Evolutionary conservation across 37 sponge, comb jelly and placozoan species (phyloP).

Genomic region (Chondrilla cf. caribensis): DNA sequence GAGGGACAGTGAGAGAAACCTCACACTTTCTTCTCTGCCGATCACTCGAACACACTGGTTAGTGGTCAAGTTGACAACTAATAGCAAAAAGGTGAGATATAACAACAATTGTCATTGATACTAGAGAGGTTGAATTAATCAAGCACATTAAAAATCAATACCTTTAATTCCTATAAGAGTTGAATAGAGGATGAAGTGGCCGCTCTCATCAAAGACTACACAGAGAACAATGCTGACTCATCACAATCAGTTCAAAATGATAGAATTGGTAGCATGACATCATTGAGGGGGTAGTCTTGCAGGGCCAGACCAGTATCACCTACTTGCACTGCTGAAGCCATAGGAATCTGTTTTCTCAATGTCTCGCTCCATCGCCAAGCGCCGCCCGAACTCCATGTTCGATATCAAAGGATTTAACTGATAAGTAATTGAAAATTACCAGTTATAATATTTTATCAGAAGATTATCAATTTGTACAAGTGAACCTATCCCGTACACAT

Average conservation of each 20-base stretch:
- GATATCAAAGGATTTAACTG: slow-evolving; percentile 61
- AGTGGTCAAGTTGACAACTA: slow-evolving; percentile 72
- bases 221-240: neutral
- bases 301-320: neutral
- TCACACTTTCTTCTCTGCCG: slow-evolving; percentile 85
- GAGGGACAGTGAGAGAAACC: slow-evolving; percentile 62
- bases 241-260: too few species aligned
- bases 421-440: neutral
- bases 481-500: too few species aligned
- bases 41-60: slow-evolving; percentile 87
- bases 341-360: slow-evolving; percentile 74
- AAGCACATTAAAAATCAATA: neutral
- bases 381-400: slow-evolving; percentile 91
- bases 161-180: slow-evolving; percentile 92
- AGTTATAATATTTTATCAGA: too few species aligned
- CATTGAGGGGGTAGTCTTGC: too few species aligned
- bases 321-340: slow-evolving; percentile 50
- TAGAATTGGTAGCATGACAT: too few species aligned
- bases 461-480: too few species aligned
- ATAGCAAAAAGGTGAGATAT: neutral
- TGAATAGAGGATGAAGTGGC: slow-evolving; percentile 79
- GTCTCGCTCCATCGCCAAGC: slow-evolving; percentile 87
- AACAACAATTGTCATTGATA: neutral
- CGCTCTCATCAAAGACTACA: slow-evolving; percentile 92
- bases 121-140: too few species aligned